Evolutionary conservation across 2,113 vertebrate species (phyloP).

Genomic region (Oryzias woworae): DNA sequence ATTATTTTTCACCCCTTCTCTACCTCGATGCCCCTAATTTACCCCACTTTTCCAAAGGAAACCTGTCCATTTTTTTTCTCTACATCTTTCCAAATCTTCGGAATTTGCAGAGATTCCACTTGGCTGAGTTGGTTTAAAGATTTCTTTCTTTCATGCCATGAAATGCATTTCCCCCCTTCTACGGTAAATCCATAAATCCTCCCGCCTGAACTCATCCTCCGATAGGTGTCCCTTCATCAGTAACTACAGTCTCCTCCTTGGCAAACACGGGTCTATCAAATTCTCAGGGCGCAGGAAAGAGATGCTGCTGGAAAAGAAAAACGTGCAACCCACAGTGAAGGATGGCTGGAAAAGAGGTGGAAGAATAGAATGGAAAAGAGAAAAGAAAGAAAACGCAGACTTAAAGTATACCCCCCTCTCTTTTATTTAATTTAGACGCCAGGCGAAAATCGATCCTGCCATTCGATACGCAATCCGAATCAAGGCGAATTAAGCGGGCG

Average conservation of each 20-base stretch:
- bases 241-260: conserved; percentile 59
- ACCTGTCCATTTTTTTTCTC: conserved; percentile 64
- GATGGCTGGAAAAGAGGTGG: conserved; percentile 77
- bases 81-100: conserved; percentile 44
- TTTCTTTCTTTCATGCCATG: conserved; percentile 24
- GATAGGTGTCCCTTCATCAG: conserved; percentile 59
- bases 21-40: conserved; percentile 75
- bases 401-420: conserved; percentile 81
- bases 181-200: conserved; percentile 68
- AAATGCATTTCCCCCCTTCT: conserved; percentile 36
- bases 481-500: conserved; percentile 92
- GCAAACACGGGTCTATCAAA: conserved; percentile 70
- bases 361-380: conserved; percentile 79
- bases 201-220: conserved; percentile 53
- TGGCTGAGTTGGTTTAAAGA: conserved; percentile 9
- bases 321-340: conserved; percentile 67
- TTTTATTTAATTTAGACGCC: conserved; percentile 94
- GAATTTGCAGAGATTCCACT: conserved; percentile 22
- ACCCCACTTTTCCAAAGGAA: conserved; percentile 63
- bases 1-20: conserved; percentile 72
- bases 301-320: conserved; percentile 73
- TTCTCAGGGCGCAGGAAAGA: conserved; percentile 75
- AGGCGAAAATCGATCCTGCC: conserved; percentile 93
- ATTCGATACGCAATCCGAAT: conserved; percentile 94
- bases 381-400: conserved; percentile 81